phyloP scores from a whole-genome alignment of 2,113 vertebrate species.

The Dendropsophus ebraccatus region DNA sequence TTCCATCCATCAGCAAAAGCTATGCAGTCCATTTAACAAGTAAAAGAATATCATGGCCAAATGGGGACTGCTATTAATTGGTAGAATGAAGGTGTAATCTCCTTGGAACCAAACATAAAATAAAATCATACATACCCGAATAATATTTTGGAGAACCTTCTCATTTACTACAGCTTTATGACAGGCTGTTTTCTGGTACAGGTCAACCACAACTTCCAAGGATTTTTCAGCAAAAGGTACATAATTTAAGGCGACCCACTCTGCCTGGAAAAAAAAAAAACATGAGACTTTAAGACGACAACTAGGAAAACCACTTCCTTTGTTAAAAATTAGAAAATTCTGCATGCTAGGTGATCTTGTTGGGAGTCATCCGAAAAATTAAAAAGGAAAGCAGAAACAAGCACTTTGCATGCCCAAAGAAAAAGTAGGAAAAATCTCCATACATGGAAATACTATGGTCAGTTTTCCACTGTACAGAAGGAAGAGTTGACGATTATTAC shows the following conservation, averaged over 20 bases:
- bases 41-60: not conserved
- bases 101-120: not conserved
- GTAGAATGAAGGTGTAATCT: not conserved
- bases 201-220: slow-evolving; percentile 93
- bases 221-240: slow-evolving; percentile 98
- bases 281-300: slow-evolving; percentile 46
- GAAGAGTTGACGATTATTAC: slow-evolving; percentile 9
- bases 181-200: slow-evolving; percentile 98
- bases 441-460: slow-evolving; percentile 63
- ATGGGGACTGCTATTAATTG: not conserved
- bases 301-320: not conserved
- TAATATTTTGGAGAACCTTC: slow-evolving; percentile 92
- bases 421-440: slow-evolving; percentile 61
- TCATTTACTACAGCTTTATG: slow-evolving; percentile 98
- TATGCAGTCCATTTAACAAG: too few species aligned
- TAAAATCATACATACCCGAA: slow-evolving; percentile 82
- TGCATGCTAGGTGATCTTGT: slow-evolving; percentile 72
- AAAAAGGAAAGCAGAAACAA: slow-evolving; percentile 65
- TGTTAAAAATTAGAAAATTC: slow-evolving; percentile 61
- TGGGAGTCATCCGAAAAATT: slow-evolving; percentile 58
- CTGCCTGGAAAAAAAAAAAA: slow-evolving; percentile 80
- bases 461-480: slow-evolving; percentile 66
- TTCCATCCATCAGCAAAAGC: too few species aligned
- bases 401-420: slow-evolving; percentile 62
- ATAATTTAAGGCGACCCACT: slow-evolving; percentile 99